Conservation (phyloP, 2,113 vertebrate species). For the Anguilla rostrata region DNA sequence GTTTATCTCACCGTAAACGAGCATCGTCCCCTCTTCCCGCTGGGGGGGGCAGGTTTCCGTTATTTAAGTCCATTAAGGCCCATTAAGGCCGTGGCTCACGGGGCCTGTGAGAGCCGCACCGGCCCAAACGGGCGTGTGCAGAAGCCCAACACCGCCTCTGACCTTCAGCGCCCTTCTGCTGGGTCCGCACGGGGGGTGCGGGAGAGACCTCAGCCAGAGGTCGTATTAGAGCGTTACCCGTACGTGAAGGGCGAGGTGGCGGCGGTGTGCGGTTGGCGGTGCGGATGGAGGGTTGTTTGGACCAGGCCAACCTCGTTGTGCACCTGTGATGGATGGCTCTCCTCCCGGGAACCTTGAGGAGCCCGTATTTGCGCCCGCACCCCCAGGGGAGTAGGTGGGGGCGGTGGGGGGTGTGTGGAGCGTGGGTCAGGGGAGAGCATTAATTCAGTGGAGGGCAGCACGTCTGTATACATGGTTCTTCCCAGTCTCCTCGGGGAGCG, state of each 20-base stretch:
- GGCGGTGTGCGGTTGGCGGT: background rate
- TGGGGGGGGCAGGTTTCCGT: background rate
- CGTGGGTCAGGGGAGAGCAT: background rate
- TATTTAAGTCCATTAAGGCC: slow-evolving; percentile 7
- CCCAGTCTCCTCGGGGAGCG: background rate
- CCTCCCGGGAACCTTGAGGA: slow-evolving; percentile 51
- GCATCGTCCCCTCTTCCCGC: background rate
- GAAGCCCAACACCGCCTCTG: background rate
- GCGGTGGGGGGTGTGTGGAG: no score
- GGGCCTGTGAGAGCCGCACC: background rate
- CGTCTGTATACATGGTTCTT: background rate
- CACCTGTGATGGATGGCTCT: slow-evolving; percentile 50
- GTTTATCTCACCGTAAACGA: background rate
- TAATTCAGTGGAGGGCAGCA: background rate
- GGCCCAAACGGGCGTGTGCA: background rate
- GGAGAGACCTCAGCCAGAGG: no score
- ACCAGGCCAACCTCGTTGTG: background rate
- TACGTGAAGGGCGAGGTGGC: background rate
- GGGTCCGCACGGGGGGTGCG: no score
- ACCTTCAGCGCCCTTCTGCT: background rate
- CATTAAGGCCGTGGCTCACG: background rate
- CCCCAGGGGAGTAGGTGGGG: background rate
- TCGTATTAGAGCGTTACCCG: no score
- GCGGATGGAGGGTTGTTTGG: no score
- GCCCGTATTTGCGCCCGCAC: slow-evolving; percentile 35